These are phyloP conservation scores for fruit fly (Drosophila melanogaster) DNA, from an alignment of 1,140 invertebrate species.

Conservation along the genomic window Release_6_plus_ISO1_MT NC_004354.4:9757501-9758000, in stretches of 20 bases:
- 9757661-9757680: slow-evolving; percentile 12
- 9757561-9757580: slow-evolving; percentile 57
- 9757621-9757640: background rate
- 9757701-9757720: slow-evolving; percentile 66
- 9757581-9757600: background rate
- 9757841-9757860: background rate
- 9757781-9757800: slow-evolving; percentile 61
- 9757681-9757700: background rate
- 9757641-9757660: slow-evolving; percentile 15
- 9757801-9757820: slow-evolving; percentile 1
- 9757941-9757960: slow-evolving; percentile 40
- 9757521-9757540: slow-evolving; percentile 40
- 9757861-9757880: background rate
- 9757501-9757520: slow-evolving; percentile 18
- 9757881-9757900: slow-evolving; percentile 56
- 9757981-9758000: slow-evolving; percentile 68
- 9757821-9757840: background rate
- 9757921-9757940: slow-evolving; percentile 68
- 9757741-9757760: slow-evolving; percentile 71
- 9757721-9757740: slow-evolving; percentile 74
- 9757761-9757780: slow-evolving; percentile 69
- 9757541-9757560: slow-evolving; percentile 70
- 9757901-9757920: slow-evolving; percentile 62
- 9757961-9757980: slow-evolving; percentile 82
- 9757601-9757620: background rate